Evolutionary conservation across 2,113 vertebrate genomes (phyloP).

Genomic region (Maccullochella peelii): DNA sequence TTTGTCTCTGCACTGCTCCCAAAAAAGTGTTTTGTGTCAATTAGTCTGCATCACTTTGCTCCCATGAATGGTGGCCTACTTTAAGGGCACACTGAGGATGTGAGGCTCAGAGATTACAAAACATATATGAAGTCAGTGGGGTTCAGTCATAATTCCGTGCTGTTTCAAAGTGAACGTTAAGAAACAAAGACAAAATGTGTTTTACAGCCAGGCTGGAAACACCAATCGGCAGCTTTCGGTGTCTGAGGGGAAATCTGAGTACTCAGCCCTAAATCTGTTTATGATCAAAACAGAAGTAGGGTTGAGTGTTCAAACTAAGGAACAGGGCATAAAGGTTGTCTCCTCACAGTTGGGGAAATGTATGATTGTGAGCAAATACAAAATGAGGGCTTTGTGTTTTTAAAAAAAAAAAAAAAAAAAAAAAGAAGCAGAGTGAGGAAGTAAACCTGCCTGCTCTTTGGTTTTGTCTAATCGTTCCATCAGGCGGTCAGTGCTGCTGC

Average conservation of each 20-base stretch:
- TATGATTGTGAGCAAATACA: constrained; percentile 1
- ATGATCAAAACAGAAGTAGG: constrained; percentile 60
- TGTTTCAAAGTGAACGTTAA: constrained; percentile 6
- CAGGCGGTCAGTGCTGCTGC: constrained; percentile 87
- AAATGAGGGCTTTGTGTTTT: constrained; percentile 37
- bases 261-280: constrained; percentile 61
- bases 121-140: not conserved
- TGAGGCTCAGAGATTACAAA: constrained; percentile 19
- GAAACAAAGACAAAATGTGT: constrained; percentile 13
- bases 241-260: constrained; percentile 57
- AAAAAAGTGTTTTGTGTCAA: constrained; percentile 70
- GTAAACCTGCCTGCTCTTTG: constrained; percentile 84
- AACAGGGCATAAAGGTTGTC: constrained; percentile 18
- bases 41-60: constrained; percentile 66
- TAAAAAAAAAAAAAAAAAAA: not conserved
- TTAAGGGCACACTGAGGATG: constrained; percentile 42
- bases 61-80: constrained; percentile 65
- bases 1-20: constrained; percentile 56
- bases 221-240: constrained; percentile 48
- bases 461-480: constrained; percentile 90
- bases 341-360: not conserved
- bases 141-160: not conserved
- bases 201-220: constrained; percentile 6
- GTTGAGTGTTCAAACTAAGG: constrained; percentile 31
- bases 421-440: not conserved